Conservation (phyloP, 2,888 invertebrate genomes). For the Aphidius colemani region DNA sequence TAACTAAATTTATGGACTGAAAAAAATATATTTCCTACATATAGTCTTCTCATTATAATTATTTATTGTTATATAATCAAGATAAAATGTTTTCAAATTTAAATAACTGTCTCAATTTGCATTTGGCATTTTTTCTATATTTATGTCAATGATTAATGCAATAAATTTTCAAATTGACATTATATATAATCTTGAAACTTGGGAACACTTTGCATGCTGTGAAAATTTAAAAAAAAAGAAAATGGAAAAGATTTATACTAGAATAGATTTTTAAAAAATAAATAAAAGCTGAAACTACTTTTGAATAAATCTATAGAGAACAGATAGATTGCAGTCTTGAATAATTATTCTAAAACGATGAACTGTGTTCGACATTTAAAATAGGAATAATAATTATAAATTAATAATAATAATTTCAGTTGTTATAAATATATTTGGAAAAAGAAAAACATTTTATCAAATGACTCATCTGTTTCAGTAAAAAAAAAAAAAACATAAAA, state of each 20-base stretch:
- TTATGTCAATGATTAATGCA: neutral
- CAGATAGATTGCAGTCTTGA: slow-evolving; percentile 40
- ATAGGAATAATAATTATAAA: slow-evolving; percentile 11
- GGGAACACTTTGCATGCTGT: slow-evolving; percentile 14
- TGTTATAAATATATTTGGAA: no score
- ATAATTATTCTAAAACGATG: slow-evolving; percentile 42
- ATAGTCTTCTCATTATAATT: neutral
- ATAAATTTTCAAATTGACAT: slow-evolving; percentile 1
- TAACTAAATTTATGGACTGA: slow-evolving; percentile 3
- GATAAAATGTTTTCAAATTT: neutral
- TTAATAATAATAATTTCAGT: neutral
- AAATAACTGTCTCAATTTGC: neutral
- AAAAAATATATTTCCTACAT: slow-evolving; percentile 8
- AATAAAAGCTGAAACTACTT: no score
- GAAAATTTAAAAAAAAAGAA: slow-evolving; percentile 6
- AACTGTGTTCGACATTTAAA: slow-evolving; percentile 44
- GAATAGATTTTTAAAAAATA: neutral
- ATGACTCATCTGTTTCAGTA: no score
- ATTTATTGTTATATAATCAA: neutral
- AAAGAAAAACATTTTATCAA: no score
- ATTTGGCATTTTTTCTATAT: neutral
- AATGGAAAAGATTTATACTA: neutral
- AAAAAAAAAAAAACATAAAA: no score
- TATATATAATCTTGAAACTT: slow-evolving; percentile 13
- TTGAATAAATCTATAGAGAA: no score